Conservation (phyloP, 2,888 invertebrate species). For the Mesoligia furuncula region DNA sequence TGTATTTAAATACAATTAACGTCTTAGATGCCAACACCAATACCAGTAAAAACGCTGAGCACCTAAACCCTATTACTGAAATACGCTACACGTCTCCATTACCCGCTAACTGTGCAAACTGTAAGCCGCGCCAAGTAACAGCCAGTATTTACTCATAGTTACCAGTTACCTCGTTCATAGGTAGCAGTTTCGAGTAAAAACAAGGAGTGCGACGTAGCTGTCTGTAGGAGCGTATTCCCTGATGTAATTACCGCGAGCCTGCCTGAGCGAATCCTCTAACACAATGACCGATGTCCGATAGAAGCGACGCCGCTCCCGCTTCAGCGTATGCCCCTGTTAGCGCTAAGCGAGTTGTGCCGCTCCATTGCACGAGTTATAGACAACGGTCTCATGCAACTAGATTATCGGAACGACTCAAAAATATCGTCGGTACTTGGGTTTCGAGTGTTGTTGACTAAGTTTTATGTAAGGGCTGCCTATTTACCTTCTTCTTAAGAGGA, state of each 20-base stretch:
- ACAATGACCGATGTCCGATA: slow-evolving; percentile 85
- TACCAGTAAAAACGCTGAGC: slow-evolving; percentile 28
- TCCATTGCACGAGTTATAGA: slow-evolving; percentile 75
- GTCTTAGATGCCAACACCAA: slow-evolving; percentile 22
- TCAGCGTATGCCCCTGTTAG: slow-evolving; percentile 55
- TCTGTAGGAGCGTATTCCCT: slow-evolving; percentile 82
- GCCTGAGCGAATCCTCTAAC: slow-evolving; percentile 83
- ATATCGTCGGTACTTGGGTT: slow-evolving; percentile 58
- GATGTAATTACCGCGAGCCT: slow-evolving; percentile 86
- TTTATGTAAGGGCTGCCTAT: not conserved
- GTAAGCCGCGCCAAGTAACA: slow-evolving; percentile 51
- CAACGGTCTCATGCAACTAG: slow-evolving; percentile 76
- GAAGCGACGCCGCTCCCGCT: slow-evolving; percentile 70
- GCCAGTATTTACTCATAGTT: slow-evolving; percentile 54
- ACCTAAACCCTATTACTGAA: slow-evolving; percentile 46
- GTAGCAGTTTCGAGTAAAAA: slow-evolving; percentile 77
- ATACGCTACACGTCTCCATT: slow-evolving; percentile 37
- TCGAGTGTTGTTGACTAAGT: slow-evolving; percentile 18
- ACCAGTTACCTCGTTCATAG: slow-evolving; percentile 61
- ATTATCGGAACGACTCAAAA: slow-evolving; percentile 78
- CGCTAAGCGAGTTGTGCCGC: slow-evolving; percentile 74
- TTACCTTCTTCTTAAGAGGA: not conserved
- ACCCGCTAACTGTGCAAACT: slow-evolving; percentile 51
- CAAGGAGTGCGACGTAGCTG: slow-evolving; percentile 71
- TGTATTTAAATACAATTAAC: slow-evolving; percentile 28